Evolutionary conservation across 1,140 invertebrate species (phyloP).

Genomic region (Penaeus vannamei): DNA sequence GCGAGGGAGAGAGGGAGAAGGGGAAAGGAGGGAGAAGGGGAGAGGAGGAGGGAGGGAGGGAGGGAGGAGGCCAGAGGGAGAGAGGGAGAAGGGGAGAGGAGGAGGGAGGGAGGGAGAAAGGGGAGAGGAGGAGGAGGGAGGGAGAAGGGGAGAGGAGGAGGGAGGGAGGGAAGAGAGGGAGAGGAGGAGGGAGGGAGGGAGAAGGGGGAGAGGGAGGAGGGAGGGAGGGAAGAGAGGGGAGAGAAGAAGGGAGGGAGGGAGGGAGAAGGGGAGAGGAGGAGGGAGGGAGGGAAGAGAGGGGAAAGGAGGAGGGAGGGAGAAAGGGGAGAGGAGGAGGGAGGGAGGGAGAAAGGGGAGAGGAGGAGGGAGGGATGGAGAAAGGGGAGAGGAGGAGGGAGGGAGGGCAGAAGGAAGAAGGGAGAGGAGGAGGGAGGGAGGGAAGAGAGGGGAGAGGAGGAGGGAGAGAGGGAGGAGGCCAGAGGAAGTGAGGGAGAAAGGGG

Average conservation of each 20-base stretch:
- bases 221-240: conserved; percentile 2
- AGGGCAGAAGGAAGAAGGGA: neutral
- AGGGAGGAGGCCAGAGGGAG: too few species aligned
- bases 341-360: neutral
- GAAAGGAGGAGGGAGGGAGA: neutral
- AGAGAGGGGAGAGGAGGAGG: neutral
- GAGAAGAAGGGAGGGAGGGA: neutral
- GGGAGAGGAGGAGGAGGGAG: neutral
- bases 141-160: neutral
- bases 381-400: neutral
- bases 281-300: neutral
- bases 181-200: neutral
- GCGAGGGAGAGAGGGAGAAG: neutral
- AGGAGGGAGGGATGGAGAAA: neutral
- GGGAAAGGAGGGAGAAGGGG: neutral
- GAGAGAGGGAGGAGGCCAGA: neutral
- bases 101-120: neutral
- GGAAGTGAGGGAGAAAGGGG: neutral
- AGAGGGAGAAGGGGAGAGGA: neutral
- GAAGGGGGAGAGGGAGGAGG: neutral
- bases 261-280: neutral
- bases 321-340: neutral
- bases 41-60: neutral
- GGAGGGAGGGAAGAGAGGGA: neutral
- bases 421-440: neutral